Conservation (phyloP, 2,113 vertebrate genomes). For the Eclectus roratus region DNA sequence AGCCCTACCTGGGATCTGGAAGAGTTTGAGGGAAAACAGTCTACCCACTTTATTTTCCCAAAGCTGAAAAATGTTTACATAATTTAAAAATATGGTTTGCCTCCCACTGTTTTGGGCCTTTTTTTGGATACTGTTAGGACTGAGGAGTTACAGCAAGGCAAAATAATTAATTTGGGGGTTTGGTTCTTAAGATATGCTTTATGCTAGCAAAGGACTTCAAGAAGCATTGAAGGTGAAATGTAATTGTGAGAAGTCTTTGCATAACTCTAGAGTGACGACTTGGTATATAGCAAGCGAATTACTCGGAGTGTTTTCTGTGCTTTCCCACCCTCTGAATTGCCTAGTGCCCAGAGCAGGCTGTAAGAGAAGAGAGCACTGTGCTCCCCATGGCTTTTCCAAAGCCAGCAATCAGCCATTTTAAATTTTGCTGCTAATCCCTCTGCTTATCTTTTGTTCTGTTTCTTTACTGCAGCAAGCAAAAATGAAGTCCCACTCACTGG, state of each 20-base stretch:
- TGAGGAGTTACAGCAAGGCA: background rate
- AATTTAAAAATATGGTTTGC: background rate
- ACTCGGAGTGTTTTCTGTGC: background rate
- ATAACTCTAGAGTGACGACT: background rate
- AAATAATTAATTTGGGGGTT: background rate
- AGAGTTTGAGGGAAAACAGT: background rate
- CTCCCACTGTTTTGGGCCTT: background rate
- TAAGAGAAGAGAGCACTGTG: background rate
- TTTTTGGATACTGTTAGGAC: background rate
- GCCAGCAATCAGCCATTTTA: background rate
- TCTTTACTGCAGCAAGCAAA: conserved; percentile 81
- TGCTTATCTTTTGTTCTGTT: conserved; percentile 18
- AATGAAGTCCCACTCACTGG: conserved; percentile 88
- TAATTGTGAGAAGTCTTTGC: background rate
- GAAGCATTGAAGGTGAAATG: background rate
- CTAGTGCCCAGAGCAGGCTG: background rate
- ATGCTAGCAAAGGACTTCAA: background rate
- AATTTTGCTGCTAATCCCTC: background rate
- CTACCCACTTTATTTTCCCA: background rate
- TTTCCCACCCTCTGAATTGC: background rate
- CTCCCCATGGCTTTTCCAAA: background rate
- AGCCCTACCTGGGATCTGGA: background rate
- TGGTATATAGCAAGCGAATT: background rate
- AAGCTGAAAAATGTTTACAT: conserved; percentile 3
- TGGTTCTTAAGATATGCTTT: background rate